Percentiles rank a stretch among this genome's conserved stretches.
Conservation (phyloP, 2,888 invertebrate species). For the Agonopterix heracliana region DNA sequence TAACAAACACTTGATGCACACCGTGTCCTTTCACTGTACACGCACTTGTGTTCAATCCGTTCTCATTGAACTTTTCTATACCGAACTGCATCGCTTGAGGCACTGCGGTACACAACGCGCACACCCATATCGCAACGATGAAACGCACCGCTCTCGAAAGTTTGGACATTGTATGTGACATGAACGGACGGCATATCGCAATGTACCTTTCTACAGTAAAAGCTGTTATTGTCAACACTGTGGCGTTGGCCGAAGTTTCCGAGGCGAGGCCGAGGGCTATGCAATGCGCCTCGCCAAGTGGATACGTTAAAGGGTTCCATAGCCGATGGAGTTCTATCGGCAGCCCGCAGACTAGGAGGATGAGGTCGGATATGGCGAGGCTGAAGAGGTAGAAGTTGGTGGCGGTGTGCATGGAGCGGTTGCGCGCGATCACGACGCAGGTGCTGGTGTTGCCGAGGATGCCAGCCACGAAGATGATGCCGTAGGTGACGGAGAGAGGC, state of each 20-base stretch:
- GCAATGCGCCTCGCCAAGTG: constrained; percentile 87
- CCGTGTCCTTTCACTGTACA: constrained; percentile 78
- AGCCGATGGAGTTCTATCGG: constrained; percentile 86
- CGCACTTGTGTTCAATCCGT: constrained; percentile 61
- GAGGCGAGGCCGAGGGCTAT: constrained; percentile 84
- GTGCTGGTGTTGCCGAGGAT: constrained; percentile 87
- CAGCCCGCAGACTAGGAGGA: constrained; percentile 84
- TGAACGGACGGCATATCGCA: constrained; percentile 90
- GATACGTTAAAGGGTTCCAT: constrained; percentile 84
- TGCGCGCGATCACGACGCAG: constrained; percentile 85
- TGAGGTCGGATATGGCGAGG: constrained; percentile 85
- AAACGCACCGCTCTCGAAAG: constrained; percentile 87
- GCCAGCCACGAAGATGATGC: constrained; percentile 82
- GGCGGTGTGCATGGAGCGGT: constrained; percentile 88
- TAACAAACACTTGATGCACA: constrained; percentile 83
- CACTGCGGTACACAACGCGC: constrained; percentile 83
- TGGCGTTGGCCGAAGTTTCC: constrained; percentile 91
- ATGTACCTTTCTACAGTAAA: constrained; percentile 93
- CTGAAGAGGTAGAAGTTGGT: constrained; percentile 90
- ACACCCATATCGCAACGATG: constrained; percentile 84
- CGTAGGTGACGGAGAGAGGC: constrained; percentile 81
- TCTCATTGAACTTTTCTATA: constrained; percentile 71
- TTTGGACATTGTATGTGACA: constrained; percentile 89
- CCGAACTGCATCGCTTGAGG: constrained; percentile 90
- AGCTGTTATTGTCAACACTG: constrained; percentile 90